Conservation (phyloP, 1,140 invertebrate genomes). For the Drosophila kepulauana region DNA sequence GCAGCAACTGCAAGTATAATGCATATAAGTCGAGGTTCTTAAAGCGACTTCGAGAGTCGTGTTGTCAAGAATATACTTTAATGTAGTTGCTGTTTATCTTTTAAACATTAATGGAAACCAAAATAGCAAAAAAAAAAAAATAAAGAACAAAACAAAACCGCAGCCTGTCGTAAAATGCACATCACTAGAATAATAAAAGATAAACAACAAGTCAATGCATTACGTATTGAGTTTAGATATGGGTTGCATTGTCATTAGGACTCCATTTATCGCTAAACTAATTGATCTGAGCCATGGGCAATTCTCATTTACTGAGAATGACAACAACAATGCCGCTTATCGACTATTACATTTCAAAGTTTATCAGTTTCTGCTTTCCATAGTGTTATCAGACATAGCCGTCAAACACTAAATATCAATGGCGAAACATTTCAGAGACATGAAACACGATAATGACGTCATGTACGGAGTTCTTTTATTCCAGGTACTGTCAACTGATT, state of each 20-base stretch:
- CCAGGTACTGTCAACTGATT: neutral
- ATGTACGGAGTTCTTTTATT: neutral
- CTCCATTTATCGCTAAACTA: slow-evolving; percentile 16
- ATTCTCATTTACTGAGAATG: neutral
- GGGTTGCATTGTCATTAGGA: neutral
- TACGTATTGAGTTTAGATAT: slow-evolving; percentile 14
- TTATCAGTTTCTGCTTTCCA: slow-evolving; percentile 1
- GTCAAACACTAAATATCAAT: neutral
- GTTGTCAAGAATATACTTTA: neutral
- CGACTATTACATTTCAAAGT: neutral
- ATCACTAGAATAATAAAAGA: slow-evolving; percentile 24
- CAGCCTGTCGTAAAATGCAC: neutral
- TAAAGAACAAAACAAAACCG: neutral
- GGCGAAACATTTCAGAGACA: neutral
- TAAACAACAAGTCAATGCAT: neutral
- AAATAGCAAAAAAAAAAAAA: slow-evolving; percentile 10
- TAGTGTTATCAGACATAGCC: neutral
- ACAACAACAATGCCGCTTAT: slow-evolving; percentile 4
- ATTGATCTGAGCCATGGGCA: neutral
- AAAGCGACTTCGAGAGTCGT: slow-evolving; percentile 1
- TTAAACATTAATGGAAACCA: neutral
- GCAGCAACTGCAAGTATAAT: slow-evolving; percentile 15
- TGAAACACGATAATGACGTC: neutral
- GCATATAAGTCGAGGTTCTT: slow-evolving; percentile 18
- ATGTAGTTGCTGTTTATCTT: slow-evolving; percentile 1